These are phyloP conservation scores for Psilopogon haemacephalus DNA, from an alignment of 2,113 vertebrate genomes.

Conservation along the genomic window DNA sequence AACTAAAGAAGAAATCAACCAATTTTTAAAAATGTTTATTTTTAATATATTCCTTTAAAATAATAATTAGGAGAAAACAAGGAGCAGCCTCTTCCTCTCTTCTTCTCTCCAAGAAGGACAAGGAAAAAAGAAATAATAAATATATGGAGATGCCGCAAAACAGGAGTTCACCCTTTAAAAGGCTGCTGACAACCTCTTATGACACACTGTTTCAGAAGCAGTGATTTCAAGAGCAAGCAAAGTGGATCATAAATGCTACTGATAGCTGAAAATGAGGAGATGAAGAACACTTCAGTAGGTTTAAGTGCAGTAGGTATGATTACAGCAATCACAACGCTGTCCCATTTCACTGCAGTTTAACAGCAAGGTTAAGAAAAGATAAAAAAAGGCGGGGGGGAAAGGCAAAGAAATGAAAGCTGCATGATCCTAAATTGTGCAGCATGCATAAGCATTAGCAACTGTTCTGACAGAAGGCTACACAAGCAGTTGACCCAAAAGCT, in stretches of 20 bases:
- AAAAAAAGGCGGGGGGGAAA: accelerated
- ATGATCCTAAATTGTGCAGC: neutral
- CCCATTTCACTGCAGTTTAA: neutral
- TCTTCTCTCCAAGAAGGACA: neutral
- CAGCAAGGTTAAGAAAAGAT: neutral
- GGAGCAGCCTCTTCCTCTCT: neutral
- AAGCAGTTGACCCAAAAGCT: neutral
- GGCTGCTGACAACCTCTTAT: neutral
- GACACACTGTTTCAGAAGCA: neutral
- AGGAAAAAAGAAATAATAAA: neutral
- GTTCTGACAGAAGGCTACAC: neutral
- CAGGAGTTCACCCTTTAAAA: constrained; percentile 6
- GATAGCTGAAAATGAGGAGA: constrained; percentile 27
- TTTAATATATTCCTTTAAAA: neutral
- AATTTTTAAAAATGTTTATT: neutral
- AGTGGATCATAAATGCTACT: constrained; percentile 2
- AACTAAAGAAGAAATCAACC: neutral
- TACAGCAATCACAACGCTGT: constrained; percentile 37
- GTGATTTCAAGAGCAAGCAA: constrained; percentile 26
- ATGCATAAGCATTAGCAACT: neutral
- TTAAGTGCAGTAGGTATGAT: constrained; percentile 32
- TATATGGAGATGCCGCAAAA: neutral
- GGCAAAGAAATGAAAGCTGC: accelerated
- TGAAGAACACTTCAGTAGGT: constrained; percentile 33
- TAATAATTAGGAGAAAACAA: neutral